Evolutionary conservation across 2,888 invertebrate genomes (phyloP), one percentile per base, ranked within the genome.

Genomic region (Tribolium freemani): DNA sequence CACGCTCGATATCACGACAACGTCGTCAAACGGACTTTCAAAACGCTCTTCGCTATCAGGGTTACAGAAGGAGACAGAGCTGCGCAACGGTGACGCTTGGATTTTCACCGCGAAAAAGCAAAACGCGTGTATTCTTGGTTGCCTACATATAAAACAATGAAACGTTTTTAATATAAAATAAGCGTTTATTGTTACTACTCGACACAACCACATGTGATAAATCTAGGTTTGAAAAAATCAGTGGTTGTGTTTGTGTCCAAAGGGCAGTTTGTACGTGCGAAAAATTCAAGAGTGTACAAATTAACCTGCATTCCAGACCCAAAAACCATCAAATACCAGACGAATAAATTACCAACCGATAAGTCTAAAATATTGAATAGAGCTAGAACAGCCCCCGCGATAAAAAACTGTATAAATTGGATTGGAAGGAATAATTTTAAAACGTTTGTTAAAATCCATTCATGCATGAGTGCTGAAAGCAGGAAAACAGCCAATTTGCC

Each of bases 381-480:
- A 5, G 89, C 78, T 63, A 91, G 83, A 9, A 89, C 83, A 78
- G 90, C 86, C 11, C 95, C 93, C 46, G 93, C 87, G 0, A 90
- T 89, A 21, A 91, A 93, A 82, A 97, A 97, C 79, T 94, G 86
- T 8, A 93, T 78, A 79, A 96, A 89, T 82, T 97, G 88, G 2
- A 96, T 91, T 0, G 97, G 97, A 82, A 95, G 96, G 86, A 95
- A 96, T 84, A 96, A 93, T 31, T 94, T 91, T 79, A 96, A 91
- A 0, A 92, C 89, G 51, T 94, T 88, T 2, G 91, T 90, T 13
- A 97, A 84, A 68, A 96, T 90, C 83, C 95, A 92, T 84, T 98
- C 97, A 84, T 98, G 97, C 74, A 95, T 91, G 1, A 94, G 78
- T 0, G 97, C 93, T 0, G 97, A 97, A 6, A 96, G 87, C 81